Base-by-base conservation (phyloP, 1,140 invertebrate species). In the Leptinotarsa texana region DNA sequence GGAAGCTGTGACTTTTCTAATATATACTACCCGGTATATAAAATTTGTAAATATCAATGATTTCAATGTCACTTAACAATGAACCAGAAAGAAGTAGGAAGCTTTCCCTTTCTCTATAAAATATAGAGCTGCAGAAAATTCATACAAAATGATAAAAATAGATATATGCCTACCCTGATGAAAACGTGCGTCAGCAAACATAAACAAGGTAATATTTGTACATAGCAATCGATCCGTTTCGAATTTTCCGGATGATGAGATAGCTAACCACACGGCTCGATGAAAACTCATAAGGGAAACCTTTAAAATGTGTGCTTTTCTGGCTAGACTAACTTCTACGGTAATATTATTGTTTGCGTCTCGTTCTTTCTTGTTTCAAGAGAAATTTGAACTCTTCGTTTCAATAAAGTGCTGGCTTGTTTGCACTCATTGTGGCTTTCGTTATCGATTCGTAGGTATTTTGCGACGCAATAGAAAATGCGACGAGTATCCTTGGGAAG, bases 261-360 rank as follows among this genome's bases (percentile, higher is more conserved):
- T 57, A n/a, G 15, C 51, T 57, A 57, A 17, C 51, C 51, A 57
- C 51, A 57, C 51, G 51, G 6, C n/a, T 57, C n/a, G 51, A 57
- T 57, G 17, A 18, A 57, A 57, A 57, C 51, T 57, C 51, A n/a
- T 57, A 57, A 15, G 51, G 51, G 51, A 57, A 57, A 57, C 51
- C 51, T 57, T n/a, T 57, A 57, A n/a, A 57, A 57, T 57, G 51
- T 57, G 51, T 57, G n/a, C n/a, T n/a, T 18, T 57, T 13, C 51
- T 8, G n/a, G 15, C 15, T 57, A 57, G 51, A 57, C 15, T 57
- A 17, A 57, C 15, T 15, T 57, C 51, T 18, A 57, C 51, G n/a
- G n/a, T 18, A 15, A 57, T 57, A 57, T 17, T 57, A 57, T n/a
- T 57, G n/a, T 17, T 57, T 18, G 51, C 51, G 51, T 57, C 51